Percentiles rank a stretch among this genome's conserved stretches.
Evolutionary conservation across 2,797 vertebrate species (phyloP).

Genomic region (Carapus acus): DNA sequence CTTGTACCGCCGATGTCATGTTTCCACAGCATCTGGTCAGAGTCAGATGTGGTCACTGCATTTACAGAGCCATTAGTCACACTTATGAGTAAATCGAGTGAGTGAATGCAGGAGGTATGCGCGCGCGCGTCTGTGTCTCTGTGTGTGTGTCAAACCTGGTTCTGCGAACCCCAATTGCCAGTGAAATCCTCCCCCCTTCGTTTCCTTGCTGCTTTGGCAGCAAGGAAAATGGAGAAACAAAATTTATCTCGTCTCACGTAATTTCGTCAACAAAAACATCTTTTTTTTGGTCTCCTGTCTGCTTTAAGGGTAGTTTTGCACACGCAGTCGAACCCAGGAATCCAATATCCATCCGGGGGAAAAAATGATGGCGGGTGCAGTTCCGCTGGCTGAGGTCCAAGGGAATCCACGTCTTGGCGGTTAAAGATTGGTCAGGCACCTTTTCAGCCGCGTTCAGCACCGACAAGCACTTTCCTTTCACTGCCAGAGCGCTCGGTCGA

Average conservation of each 20-base stretch:
- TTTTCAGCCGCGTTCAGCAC: conserved; percentile 2
- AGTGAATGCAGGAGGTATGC: neutral
- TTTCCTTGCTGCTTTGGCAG: no score
- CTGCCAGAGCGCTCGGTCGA: neutral
- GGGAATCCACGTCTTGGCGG: conserved; percentile 11
- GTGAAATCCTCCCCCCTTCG: no score
- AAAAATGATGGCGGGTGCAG: conserved; percentile 7
- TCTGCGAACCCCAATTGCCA: no score
- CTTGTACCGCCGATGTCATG: conserved; percentile 29
- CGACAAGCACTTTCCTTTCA: conserved; percentile 3
- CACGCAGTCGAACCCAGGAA: no score
- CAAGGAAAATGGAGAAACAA: no score
- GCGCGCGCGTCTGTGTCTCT: no score
- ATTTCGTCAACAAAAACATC: no score
- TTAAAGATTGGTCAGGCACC: conserved; percentile 1
- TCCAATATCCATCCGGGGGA: no score
- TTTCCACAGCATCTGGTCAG: conserved; percentile 41
- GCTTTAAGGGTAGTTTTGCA: no score
- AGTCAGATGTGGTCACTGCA: conserved; percentile 5
- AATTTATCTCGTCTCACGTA: no score
- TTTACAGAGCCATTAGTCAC: conserved; percentile 15
- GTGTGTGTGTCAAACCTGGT: no score
- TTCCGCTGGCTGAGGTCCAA: conserved; percentile 7
- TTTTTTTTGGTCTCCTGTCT: no score
- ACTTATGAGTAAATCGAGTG: conserved; percentile 4